Evolutionary conservation across 2,888 invertebrate genomes (phyloP), one percentile per base, ranked within the genome.

Genomic region (Chorisops tibialis): DNA sequence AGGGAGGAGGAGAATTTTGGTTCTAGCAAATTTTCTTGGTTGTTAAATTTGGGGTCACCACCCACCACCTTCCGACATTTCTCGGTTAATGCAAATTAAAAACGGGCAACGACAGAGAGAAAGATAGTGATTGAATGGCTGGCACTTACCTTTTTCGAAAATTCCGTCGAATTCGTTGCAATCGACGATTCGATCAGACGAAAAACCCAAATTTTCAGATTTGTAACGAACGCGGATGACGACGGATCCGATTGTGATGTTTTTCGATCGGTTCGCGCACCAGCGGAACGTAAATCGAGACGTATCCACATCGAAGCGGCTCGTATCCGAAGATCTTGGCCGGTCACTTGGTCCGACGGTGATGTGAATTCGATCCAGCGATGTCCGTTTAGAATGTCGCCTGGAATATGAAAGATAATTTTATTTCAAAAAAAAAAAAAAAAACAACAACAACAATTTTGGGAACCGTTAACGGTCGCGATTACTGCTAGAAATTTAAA

Each of bases 291-390:
- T 56, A 59, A 54, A 50, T 75, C 75, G 37, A 77, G 72, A 45
- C 74, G 85, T 67, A 93, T 84, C 87, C 93, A 90, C 67, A 94
- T 83, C 69, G 87, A 87, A 35, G 93, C 93, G 67, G 87, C 85
- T 68, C 87, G 86, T 68, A 93, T 89, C 68, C 85, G 81, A 68
- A 91, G 81, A 69, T 87, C 87, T 69, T 73, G 75, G 54, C 69
- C 75, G n/a, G 70, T 70, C 50, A 69, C 66, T 39, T 71, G 70
- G 62, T 86, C 85, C 68, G 82, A 82, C 67, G 86, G 85, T 72
- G 89, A 85, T 61, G 89, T 85, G 80, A 94, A 94, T 78, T 93
- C 92, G 70, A 94, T 83, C 70, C 93, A 81, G 62, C 89, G 86
- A 78, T 93, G 93, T 56, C 91, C 89, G 75, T 93, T 93, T 71